A percentile compares a stretch with the other conserved stretches of the same genome.
Conservation (phyloP, 2,113 vertebrate species). For the Epinephelus moara region DNA sequence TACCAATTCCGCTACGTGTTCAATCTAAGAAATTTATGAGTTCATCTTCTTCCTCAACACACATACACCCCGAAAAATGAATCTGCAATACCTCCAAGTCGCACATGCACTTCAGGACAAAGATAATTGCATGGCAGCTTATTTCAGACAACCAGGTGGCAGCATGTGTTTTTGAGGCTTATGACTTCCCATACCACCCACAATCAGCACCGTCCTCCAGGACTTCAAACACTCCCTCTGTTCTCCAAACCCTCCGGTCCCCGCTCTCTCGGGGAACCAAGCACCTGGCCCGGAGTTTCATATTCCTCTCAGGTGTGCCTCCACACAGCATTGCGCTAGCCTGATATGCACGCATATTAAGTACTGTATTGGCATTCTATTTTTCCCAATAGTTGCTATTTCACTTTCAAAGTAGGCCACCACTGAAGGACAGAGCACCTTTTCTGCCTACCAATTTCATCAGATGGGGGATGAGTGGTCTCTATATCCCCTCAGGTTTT, state of each 20-base stretch:
- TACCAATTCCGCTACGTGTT: background rate
- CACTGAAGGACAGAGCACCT: constrained; percentile 75
- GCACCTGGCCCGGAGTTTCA: constrained; percentile 78
- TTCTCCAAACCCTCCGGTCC: constrained; percentile 71
- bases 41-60: constrained; percentile 19
- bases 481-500: constrained; percentile 45
- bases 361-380: constrained; percentile 79
- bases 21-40: constrained; percentile 14
- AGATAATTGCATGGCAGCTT: constrained; percentile 65
- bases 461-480: constrained; percentile 54
- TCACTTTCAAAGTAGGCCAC: constrained; percentile 84
- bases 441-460: constrained; percentile 74
- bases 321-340: constrained; percentile 68
- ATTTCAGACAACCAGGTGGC: constrained; percentile 76
- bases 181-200: constrained; percentile 73
- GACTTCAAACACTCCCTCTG: constrained; percentile 75
- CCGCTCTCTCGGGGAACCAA: constrained; percentile 65
- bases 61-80: constrained; percentile 35
- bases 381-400: constrained; percentile 79
- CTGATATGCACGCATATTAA: constrained; percentile 84
- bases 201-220: constrained; percentile 73
- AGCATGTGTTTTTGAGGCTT: constrained; percentile 74
- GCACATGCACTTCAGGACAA: constrained; percentile 34
- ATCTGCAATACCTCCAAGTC: constrained; percentile 36
- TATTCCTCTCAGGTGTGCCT: constrained; percentile 80